These are phyloP conservation scores for Mustela erminea DNA, from an alignment of 2,797 vertebrate genomes.

Conservation along the genomic window DNA sequence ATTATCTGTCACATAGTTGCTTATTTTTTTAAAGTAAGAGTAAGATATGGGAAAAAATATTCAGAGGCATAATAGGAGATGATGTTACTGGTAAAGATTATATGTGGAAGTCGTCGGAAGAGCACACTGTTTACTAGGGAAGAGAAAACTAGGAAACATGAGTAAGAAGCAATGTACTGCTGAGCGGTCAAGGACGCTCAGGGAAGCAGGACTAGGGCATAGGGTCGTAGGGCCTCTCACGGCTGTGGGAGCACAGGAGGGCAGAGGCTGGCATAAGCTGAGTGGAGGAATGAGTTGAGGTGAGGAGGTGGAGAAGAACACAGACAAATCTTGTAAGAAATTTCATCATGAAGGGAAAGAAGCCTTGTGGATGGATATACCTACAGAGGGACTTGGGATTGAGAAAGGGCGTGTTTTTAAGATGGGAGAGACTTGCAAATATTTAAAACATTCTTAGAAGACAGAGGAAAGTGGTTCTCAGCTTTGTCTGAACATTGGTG, in stretches of 20 bases:
- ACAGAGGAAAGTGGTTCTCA: background rate
- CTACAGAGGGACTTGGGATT: too few relatives aligned
- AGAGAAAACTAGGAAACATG: background rate
- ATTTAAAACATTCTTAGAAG: background rate
- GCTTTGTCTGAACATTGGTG: background rate
- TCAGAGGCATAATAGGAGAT: background rate
- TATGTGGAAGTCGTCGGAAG: background rate
- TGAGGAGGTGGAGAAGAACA: background rate
- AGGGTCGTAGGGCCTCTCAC: fast-evolving
- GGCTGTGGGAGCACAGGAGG: too few relatives aligned
- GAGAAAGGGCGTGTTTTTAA: background rate
- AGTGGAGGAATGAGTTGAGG: background rate
- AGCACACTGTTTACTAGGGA: background rate
- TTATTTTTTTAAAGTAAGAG: slow-evolving; percentile 20
- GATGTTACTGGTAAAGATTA: background rate
- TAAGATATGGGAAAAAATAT: background rate
- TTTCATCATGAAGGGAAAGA: background rate
- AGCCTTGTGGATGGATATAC: background rate
- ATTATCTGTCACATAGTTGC: background rate
- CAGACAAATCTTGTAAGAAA: background rate
- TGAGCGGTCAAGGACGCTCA: background rate
- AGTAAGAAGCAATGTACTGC: background rate
- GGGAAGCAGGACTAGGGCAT: background rate
- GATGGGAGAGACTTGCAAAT: background rate
- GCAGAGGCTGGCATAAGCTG: background rate